These are phyloP conservation scores for Cheilosia scutellata DNA, from an alignment of 2,888 invertebrate species.

Conservation along the genomic window DNA sequence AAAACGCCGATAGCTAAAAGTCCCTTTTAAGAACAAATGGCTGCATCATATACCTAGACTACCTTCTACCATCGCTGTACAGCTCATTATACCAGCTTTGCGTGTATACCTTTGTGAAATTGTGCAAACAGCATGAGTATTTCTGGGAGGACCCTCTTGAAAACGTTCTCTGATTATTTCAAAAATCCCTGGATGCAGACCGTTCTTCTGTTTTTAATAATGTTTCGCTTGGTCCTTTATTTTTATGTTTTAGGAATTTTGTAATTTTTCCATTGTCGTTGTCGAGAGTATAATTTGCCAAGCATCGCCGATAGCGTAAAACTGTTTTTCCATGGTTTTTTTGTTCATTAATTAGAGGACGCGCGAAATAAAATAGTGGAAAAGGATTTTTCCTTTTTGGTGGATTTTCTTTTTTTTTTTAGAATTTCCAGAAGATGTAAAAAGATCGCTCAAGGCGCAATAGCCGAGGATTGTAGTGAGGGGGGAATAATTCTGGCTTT, in stretches of 20 bases:
- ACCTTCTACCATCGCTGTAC: neutral
- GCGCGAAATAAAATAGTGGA: constrained; percentile 27
- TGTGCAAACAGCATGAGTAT: constrained; percentile 28
- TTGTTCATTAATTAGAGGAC: constrained; percentile 60
- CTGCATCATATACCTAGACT: neutral
- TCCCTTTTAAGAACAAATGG: constrained; percentile 23
- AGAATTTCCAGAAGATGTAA: too few species aligned
- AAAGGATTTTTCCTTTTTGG: constrained; percentile 27
- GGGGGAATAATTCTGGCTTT: too few species aligned
- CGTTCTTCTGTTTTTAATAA: neutral
- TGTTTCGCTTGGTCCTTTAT: constrained; percentile 15
- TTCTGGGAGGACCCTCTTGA: neutral
- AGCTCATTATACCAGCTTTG: constrained; percentile 52
- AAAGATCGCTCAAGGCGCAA: too few species aligned
- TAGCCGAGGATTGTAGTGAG: too few species aligned
- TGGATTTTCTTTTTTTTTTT: too few species aligned
- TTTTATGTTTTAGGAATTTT: constrained; percentile 21
- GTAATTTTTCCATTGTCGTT: constrained; percentile 55
- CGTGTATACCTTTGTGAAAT: constrained; percentile 16
- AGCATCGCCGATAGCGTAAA: constrained; percentile 48
- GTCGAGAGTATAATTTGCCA: constrained; percentile 39
- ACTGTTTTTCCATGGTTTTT: constrained; percentile 27
- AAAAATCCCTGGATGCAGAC: constrained; percentile 27
- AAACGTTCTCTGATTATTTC: constrained; percentile 38
- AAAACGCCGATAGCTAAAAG: constrained; percentile 61